A percentile compares a stretch with the other conserved stretches of the same genome.
phyloP scores from a whole-genome alignment of 2,113 vertebrate species.

The Paratilapia polleni region DNA sequence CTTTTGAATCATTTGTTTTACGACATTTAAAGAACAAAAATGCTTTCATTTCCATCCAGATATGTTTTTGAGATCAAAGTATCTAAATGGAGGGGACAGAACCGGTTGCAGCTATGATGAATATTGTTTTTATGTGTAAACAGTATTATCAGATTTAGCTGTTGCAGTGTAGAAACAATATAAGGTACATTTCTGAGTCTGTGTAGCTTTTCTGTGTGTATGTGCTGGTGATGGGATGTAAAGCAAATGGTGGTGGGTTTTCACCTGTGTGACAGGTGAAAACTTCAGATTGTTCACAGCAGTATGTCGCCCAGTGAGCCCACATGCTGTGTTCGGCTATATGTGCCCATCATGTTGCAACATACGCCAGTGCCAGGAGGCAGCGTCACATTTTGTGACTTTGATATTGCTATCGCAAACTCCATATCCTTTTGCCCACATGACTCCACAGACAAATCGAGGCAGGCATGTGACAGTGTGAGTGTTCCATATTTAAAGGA shows the following conservation, averaged over 20 bases:
- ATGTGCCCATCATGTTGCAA: constrained; percentile 13
- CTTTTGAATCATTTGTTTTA: constrained; percentile 4
- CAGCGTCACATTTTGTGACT: constrained; percentile 34
- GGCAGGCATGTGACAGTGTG: constrained; percentile 25
- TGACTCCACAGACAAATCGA: constrained; percentile 47
- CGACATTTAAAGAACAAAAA: neutral
- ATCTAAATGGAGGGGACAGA: too few relatives aligned
- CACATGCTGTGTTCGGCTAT: constrained; percentile 13
- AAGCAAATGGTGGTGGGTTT: neutral
- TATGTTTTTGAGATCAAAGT: neutral
- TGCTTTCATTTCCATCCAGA: neutral
- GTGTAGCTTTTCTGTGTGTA: neutral
- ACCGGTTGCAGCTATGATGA: neutral
- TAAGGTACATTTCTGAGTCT: neutral
- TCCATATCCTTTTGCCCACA: constrained; percentile 43
- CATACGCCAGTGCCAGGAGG: constrained; percentile 20
- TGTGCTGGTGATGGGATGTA: neutral
- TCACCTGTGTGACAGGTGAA: constrained; percentile 7
- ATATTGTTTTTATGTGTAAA: neutral
- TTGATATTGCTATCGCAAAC: constrained; percentile 43
- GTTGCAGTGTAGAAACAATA: neutral
- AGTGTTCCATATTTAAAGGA: constrained; percentile 46
- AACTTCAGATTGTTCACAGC: constrained; percentile 4
- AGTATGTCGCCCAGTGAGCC: constrained; percentile 10
- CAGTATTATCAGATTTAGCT: neutral